Evolutionary conservation across 2,113 vertebrate species (phyloP).

Genomic region (Paramisgurnus dabryanus): DNA sequence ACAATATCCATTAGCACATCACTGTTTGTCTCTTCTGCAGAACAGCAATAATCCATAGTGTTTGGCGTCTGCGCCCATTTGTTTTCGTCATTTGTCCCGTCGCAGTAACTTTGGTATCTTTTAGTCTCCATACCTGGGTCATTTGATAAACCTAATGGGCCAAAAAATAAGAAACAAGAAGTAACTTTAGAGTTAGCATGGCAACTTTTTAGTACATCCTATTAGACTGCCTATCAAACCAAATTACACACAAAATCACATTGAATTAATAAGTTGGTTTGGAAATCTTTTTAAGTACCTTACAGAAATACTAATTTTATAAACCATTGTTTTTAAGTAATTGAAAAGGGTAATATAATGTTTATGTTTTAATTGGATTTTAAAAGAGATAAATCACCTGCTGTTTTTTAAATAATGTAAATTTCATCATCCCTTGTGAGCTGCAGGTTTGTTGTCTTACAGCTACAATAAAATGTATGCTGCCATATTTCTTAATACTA

Average conservation of each 20-base stretch:
- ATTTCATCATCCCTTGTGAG: too few relatives aligned
- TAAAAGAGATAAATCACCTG: too few relatives aligned
- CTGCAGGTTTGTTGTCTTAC: too few relatives aligned
- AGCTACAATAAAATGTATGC: too few relatives aligned
- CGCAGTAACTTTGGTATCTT: slow-evolving; percentile 93
- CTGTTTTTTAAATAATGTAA: too few relatives aligned
- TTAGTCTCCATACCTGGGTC: slow-evolving; percentile 93
- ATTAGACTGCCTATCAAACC: neutral
- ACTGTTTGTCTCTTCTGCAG: slow-evolving; percentile 78
- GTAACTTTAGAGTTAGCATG: slow-evolving; percentile 11
- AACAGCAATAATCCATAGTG: slow-evolving; percentile 76
- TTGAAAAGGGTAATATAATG: too few relatives aligned
- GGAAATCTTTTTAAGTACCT: too few relatives aligned
- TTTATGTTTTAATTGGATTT: too few relatives aligned
- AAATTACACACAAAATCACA: neutral
- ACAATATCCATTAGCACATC: slow-evolving; percentile 90
- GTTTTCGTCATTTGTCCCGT: slow-evolving; percentile 88
- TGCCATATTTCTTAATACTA: too few relatives aligned
- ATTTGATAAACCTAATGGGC: slow-evolving; percentile 71
- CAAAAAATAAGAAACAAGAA: slow-evolving; percentile 32
- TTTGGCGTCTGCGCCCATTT: slow-evolving; percentile 89
- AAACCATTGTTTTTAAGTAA: too few relatives aligned
- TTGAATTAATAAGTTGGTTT: neutral
- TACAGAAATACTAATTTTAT: too few relatives aligned
- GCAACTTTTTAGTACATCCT: neutral